Percentiles rank a stretch among this genome's conserved stretches.
Conservation (phyloP, 2,797 vertebrate genomes). For the Ispidina lecontei region DNA sequence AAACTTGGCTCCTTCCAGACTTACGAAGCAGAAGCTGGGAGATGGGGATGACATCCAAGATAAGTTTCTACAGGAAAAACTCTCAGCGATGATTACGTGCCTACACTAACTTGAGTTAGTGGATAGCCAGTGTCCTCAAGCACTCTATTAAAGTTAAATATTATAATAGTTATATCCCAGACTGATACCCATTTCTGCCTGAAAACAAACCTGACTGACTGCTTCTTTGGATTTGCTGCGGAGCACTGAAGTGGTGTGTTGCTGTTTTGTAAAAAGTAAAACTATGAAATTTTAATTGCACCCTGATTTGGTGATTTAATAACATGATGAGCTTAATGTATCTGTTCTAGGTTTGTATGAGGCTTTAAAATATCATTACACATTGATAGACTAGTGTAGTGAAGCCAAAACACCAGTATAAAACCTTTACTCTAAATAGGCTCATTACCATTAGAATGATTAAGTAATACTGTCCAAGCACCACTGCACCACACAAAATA, state of each 20-base stretch:
- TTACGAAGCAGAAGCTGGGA: background rate
- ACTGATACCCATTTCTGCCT: background rate
- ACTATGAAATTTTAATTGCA: background rate
- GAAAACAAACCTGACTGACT: background rate
- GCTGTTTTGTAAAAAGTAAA: background rate
- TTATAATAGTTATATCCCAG: background rate
- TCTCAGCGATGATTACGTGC: background rate
- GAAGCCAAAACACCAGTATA: constrained; percentile 6
- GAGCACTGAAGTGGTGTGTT: background rate
- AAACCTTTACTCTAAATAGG: constrained; percentile 38
- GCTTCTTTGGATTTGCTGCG: background rate
- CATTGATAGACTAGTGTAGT: background rate
- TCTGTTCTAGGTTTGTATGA: background rate
- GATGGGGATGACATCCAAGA: background rate
- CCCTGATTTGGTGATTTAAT: background rate
- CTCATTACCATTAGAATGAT: constrained; percentile 63
- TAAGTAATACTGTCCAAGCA: constrained; percentile 45
- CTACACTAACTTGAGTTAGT: constrained; percentile 3
- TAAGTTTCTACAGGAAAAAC: background rate
- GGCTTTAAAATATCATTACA: background rate
- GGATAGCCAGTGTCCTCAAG: background rate
- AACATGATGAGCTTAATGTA: background rate
- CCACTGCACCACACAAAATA: constrained; percentile 36
- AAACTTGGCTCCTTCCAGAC: background rate
- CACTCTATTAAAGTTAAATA: background rate